phyloP scores from a whole-genome alignment of 2,113 vertebrate species.

The Elephantulus edwardii region DNA sequence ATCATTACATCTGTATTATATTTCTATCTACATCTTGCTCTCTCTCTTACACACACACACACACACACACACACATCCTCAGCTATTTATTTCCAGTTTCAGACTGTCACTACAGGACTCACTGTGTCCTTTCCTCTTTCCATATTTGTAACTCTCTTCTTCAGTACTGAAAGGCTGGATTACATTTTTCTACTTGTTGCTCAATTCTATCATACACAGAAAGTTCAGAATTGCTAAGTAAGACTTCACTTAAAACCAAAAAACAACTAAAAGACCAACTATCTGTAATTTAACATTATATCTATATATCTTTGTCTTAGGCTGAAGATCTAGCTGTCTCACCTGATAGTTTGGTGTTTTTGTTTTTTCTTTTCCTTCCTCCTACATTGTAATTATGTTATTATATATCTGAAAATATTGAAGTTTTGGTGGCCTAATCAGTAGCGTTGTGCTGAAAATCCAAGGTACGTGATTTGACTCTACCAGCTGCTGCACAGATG shows the following conservation, averaged over 20 bases:
- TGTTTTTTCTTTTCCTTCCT: background rate
- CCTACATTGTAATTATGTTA: background rate
- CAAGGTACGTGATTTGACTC: no score
- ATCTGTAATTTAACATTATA: background rate
- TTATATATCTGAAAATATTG: no score
- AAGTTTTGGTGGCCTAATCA: no score
- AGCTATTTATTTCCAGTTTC: background rate
- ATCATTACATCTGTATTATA: background rate
- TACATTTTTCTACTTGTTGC: background rate
- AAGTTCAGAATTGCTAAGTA: constrained; percentile 8
- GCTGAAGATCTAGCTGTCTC: background rate
- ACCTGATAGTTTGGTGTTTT: background rate
- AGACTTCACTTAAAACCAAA: background rate
- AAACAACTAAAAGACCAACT: background rate
- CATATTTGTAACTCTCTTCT: background rate
- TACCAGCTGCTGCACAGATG: no score
- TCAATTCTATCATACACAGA: background rate
- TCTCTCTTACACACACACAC: no score
- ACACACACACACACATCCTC: background rate
- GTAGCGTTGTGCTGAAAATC: no score
- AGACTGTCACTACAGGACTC: background rate
- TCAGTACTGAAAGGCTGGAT: background rate
- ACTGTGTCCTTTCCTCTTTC: background rate
- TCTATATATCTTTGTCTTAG: background rate
- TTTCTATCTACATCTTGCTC: background rate